phyloP scores from a whole-genome alignment of 2,888 invertebrate genomes.

The Crepidodera aurea region DNA sequence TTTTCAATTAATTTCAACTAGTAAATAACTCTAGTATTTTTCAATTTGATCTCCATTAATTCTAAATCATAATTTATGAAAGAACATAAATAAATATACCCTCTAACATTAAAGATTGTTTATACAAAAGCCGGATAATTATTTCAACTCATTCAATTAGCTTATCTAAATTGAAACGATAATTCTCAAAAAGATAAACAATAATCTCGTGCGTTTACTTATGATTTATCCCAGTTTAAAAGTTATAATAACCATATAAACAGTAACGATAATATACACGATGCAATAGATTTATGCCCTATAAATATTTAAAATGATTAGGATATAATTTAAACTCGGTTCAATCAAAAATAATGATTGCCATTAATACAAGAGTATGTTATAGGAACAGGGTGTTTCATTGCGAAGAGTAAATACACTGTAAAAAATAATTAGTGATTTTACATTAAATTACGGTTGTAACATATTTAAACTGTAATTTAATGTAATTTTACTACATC shows the following conservation, averaged over 20 bases:
- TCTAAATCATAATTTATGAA: background rate
- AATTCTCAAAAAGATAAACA: constrained; percentile 12
- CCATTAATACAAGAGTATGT: too few species aligned
- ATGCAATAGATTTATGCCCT: background rate
- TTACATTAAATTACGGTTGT: too few species aligned
- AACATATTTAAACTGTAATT: too few species aligned
- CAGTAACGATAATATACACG: background rate
- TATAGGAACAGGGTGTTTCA: too few species aligned
- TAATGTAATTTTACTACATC: too few species aligned
- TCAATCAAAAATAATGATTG: too few species aligned
- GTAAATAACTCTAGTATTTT: too few species aligned
- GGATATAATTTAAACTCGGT: too few species aligned
- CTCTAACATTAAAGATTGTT: constrained; percentile 11
- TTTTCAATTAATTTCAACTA: too few species aligned
- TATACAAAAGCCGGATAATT: constrained; percentile 25
- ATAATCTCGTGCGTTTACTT: constrained; percentile 3
- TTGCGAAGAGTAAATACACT: too few species aligned
- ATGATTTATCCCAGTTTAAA: constrained; percentile 2
- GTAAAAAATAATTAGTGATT: too few species aligned
- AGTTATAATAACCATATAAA: background rate
- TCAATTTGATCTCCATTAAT: background rate
- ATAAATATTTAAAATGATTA: too few species aligned
- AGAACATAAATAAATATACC: constrained; percentile 16
- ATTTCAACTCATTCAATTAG: constrained; percentile 18
- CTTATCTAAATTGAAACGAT: constrained; percentile 19